Conservation (phyloP, 2,797 vertebrate genomes). For the Moxostoma hubbsi region DNA sequence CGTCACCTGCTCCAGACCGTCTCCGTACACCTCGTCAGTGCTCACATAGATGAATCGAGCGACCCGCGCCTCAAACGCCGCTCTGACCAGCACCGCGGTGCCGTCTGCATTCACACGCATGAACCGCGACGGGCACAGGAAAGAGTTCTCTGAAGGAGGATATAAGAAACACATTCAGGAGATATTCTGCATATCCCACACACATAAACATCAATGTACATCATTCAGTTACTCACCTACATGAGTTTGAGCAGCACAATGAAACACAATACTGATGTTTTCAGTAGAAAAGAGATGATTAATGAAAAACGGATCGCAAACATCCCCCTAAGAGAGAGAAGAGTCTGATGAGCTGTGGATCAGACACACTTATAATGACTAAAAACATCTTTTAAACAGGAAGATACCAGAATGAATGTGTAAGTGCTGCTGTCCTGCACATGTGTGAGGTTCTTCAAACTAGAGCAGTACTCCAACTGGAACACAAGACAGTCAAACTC, state of each 20-base stretch:
- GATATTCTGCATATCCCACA: conserved; percentile 70
- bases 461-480: conserved; percentile 93
- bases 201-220: too few relatives aligned
- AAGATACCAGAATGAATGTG: conserved; percentile 85
- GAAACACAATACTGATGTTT: conserved; percentile 88
- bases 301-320: conserved; percentile 85
- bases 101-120: conserved; percentile 89
- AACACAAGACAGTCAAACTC: conserved; percentile 49
- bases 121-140: conserved; percentile 82
- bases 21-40: conserved; percentile 95
- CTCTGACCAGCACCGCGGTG: conserved; percentile 84
- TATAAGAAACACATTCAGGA: conserved; percentile 46
- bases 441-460: conserved; percentile 86
- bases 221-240: conserved; percentile 95
- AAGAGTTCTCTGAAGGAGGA: conserved; percentile 86
- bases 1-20: conserved; percentile 81
- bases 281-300: conserved; percentile 84
- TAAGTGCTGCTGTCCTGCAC: conserved; percentile 85
- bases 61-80: conserved; percentile 81
- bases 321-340: conserved; percentile 84
- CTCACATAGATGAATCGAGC: conserved; percentile 91
- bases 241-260: conserved; percentile 94
- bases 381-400: background rate
- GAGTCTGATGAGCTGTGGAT: conserved; percentile 64
- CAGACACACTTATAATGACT: background rate